phyloP scores from a whole-genome alignment of 2,797 vertebrate species.

The Merluccius polli region DNA sequence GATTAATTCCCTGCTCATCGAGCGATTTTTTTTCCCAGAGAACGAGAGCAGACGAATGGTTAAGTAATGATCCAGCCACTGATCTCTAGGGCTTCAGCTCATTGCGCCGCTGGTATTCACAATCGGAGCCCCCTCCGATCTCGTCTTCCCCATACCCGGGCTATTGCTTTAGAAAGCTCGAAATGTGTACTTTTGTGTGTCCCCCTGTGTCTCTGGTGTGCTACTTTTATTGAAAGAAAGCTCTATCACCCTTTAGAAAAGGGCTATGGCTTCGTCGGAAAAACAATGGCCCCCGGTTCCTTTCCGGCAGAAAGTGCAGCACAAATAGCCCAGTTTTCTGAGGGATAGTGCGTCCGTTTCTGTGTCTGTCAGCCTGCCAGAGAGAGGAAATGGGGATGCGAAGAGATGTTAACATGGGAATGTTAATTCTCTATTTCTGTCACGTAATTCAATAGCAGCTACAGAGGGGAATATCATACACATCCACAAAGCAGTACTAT shows the following conservation, averaged over 20 bases:
- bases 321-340: constrained; percentile 8
- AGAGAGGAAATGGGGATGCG: constrained; percentile 13
- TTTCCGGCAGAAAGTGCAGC: too few species aligned
- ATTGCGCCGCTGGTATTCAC: neutral
- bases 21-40: neutral
- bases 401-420: neutral
- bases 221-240: neutral
- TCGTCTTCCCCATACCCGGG: neutral
- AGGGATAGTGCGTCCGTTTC: neutral
- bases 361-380: neutral
- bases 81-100: neutral
- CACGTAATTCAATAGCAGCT: constrained; percentile 35
- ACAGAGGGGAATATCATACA: constrained; percentile 1
- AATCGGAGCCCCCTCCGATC: neutral
- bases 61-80: too few species aligned
- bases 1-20: neutral
- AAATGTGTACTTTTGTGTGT: neutral
- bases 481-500: too few species aligned
- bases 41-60: too few species aligned
- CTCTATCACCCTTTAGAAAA: too few species aligned
- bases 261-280: too few species aligned
- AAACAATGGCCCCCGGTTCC: too few species aligned
- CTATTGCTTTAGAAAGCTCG: neutral
- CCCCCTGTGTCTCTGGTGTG: neutral
- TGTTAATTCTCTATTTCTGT: constrained; percentile 35